These are phyloP conservation scores for Diadophis punctatus DNA, from an alignment of 2,113 vertebrate genomes.

Conservation along the genomic window DNA sequence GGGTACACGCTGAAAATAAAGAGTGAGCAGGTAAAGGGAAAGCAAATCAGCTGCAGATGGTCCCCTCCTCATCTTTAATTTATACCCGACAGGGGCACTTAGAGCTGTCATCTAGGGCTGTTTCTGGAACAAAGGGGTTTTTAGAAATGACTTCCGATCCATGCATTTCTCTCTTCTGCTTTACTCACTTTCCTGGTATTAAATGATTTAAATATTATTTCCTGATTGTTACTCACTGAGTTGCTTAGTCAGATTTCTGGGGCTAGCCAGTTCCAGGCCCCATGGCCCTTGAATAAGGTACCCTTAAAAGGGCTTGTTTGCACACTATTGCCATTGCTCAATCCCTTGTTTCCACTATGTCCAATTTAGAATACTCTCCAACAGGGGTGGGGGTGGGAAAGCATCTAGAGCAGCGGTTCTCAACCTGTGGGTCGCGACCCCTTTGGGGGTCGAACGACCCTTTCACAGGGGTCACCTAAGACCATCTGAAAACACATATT, in stretches of 20 bases:
- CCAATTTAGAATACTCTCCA: background rate
- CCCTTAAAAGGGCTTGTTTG: background rate
- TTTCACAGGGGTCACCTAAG: no score
- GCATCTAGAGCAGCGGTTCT: no score
- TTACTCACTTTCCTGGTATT: background rate
- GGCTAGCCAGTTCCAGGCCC: background rate
- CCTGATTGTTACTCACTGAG: background rate
- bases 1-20: background rate
- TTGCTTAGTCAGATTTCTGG: background rate
- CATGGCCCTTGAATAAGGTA: background rate
- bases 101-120: background rate
- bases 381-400: no score
- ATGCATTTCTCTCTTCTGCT: background rate
- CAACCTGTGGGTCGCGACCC: no score
- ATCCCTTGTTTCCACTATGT: background rate
- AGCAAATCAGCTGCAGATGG: conserved; percentile 1
- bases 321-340: background rate
- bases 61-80: background rate
- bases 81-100: background rate
- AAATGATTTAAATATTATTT: background rate
- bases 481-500: no score
- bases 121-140: background rate
- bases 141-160: background rate
- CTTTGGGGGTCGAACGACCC: no score
- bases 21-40: background rate